Evolutionary conservation across 2,113 vertebrate genomes (phyloP).

Genomic region (Nycticebus coucang): DNA sequence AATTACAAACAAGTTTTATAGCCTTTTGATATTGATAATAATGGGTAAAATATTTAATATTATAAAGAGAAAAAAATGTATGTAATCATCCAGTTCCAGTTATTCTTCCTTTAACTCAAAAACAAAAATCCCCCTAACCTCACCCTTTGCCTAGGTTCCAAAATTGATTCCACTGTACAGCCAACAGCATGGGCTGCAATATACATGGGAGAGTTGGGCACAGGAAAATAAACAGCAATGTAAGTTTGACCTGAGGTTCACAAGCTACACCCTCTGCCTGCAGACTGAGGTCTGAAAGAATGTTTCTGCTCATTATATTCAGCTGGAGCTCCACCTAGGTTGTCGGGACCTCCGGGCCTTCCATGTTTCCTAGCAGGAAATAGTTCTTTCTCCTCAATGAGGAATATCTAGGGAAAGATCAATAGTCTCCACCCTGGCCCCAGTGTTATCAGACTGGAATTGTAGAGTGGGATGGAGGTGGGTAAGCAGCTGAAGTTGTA

Average conservation of each 20-base stretch:
- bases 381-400: slow-evolving; percentile 43
- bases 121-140: not conserved
- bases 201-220: too few species aligned
- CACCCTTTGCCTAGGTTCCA: not conserved
- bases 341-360: not conserved
- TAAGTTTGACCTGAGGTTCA: not conserved
- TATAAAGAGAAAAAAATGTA: not conserved
- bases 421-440: slow-evolving; percentile 31
- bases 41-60: not conserved
- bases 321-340: not conserved
- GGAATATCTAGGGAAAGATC: slow-evolving; percentile 52
- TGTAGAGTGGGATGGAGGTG: not conserved
- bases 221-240: not conserved
- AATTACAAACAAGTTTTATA: slow-evolving; percentile 15
- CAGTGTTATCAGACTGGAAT: not conserved
- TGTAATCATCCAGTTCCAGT: not conserved
- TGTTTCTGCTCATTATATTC: not conserved
- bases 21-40: not conserved
- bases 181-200: not conserved
- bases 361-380: slow-evolving; percentile 26
- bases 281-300: not conserved
- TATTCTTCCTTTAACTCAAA: not conserved
- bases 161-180: not conserved
- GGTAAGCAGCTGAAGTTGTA: not conserved
- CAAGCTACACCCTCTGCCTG: not conserved